Evolutionary conservation across 2,888 invertebrate genomes (phyloP), one percentile per base, ranked within the genome.

Genomic region (Sylvicola cinctus): DNA sequence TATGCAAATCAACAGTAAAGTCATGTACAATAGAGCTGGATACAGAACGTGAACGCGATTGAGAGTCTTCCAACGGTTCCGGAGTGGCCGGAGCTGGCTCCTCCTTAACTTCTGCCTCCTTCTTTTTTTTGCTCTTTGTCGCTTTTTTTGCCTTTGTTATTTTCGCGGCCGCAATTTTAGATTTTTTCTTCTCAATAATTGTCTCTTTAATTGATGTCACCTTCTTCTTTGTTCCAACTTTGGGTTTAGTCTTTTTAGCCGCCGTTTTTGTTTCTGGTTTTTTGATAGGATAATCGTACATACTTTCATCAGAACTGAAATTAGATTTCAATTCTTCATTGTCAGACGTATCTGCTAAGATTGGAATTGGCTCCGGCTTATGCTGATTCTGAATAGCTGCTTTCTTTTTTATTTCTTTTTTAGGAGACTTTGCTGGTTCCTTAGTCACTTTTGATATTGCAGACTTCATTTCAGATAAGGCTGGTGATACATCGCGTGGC

Each of bases 1-100:
- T 56, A 42, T 57, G 57, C 38, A 57, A 46, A 47, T 57, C 57
- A 36, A 56, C 53, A 38, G 55, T 56, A 35, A 54, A 57, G 3
- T 36, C 31, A 2, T 53, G 54, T 1, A 56, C 55, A 20, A 20
- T 20, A 6, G 20, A 20, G 20, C 20, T 6, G 46, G 54, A 29
- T 13, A 16, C 17, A 5, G 36, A 36, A 16, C 33, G n/a, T 16
- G 29, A 34, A 11, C 30, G 32, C 25, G 35, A 33, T 20, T 28
- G n/a, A 11, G 12, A 27, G 7, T 27, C 39, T 38, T 12, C 35
- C 33, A 12, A 41, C 39, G 4, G 39, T 38, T 28, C 32, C 35
- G 30, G 32, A 35, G 20, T 36, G 31, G 32, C 38, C 40, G 35
- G 40, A 30, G 39, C 40, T 10, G 42, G 39, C 15, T 40, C 41